phyloP scores from a whole-genome alignment of 2,113 vertebrate genomes.

The Saimiri boliviensis region DNA sequence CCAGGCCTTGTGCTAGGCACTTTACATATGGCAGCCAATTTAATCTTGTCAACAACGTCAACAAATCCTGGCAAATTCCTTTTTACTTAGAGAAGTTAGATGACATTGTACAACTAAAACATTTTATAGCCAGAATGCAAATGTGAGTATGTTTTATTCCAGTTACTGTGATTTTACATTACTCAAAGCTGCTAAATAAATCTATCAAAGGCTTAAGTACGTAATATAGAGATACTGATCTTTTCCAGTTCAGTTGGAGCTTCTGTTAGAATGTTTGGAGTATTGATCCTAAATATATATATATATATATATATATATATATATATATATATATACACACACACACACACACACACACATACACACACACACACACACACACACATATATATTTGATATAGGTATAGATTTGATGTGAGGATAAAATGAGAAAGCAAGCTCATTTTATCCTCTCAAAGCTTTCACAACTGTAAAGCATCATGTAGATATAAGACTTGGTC shows the following conservation, averaged over 20 bases:
- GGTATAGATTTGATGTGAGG: background rate
- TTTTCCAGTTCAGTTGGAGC: background rate
- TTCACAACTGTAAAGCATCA: background rate
- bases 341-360: no score
- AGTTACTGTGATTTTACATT: background rate
- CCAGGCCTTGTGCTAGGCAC: background rate
- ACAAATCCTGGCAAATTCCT: background rate
- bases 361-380: no score
- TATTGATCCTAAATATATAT: background rate
- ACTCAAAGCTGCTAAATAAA: background rate
- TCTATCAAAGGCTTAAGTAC: background rate
- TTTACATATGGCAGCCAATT: background rate
- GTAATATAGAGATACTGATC: background rate
- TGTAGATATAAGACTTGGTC: background rate
- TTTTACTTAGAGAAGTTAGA: background rate
- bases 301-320: no score
- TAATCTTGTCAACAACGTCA: background rate
- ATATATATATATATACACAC: no score
- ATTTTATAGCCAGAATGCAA: constrained; percentile 8
- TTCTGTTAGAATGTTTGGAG: background rate
- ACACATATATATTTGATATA: no score
- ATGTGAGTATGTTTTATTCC: background rate
- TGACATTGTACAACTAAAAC: background rate
- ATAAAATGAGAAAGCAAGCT: constrained; percentile 32
- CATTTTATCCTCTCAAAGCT: background rate